phyloP scores from a whole-genome alignment of 2,888 invertebrate genomes.

The Tortrix viridana region DNA sequence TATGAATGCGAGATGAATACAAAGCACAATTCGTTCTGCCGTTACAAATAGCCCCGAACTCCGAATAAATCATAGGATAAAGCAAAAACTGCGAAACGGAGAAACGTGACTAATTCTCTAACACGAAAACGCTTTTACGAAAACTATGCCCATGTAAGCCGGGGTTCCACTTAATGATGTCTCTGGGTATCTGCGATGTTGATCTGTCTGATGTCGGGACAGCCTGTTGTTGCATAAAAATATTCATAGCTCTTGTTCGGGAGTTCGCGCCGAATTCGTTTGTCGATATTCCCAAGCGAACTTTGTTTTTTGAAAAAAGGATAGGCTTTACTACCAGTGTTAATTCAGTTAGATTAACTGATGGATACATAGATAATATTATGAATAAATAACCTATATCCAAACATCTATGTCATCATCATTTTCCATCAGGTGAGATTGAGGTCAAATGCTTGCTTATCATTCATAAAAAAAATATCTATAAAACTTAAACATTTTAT shows the following conservation, averaged over 20 bases:
- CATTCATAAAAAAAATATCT: too few species aligned
- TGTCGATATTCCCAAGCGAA: too few species aligned
- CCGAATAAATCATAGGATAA: slow-evolving; percentile 57
- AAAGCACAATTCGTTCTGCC: slow-evolving; percentile 54
- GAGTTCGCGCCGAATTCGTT: too few species aligned
- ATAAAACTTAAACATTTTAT: too few species aligned
- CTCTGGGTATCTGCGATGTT: slow-evolving; percentile 18
- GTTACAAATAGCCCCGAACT: slow-evolving; percentile 54
- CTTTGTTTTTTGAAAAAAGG: too few species aligned
- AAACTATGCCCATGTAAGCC: slow-evolving; percentile 54
- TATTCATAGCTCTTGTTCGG: background rate
- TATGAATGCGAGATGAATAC: slow-evolving; percentile 51
- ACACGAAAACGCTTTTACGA: slow-evolving; percentile 64
- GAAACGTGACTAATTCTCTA: slow-evolving; percentile 62
- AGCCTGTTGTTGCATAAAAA: background rate
- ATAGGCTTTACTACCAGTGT: too few species aligned
- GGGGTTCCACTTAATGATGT: slow-evolving; percentile 45
- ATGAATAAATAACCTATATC: too few species aligned
- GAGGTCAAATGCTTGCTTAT: too few species aligned
- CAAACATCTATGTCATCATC: too few species aligned
- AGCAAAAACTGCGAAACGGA: slow-evolving; percentile 54
- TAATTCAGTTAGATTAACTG: too few species aligned
- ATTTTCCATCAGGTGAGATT: too few species aligned
- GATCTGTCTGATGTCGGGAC: background rate
- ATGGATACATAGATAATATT: too few species aligned